These are phyloP conservation scores for Neodon shergylaensis DNA, from an alignment of 2,113 vertebrate genomes.

Conservation along the genomic window DNA sequence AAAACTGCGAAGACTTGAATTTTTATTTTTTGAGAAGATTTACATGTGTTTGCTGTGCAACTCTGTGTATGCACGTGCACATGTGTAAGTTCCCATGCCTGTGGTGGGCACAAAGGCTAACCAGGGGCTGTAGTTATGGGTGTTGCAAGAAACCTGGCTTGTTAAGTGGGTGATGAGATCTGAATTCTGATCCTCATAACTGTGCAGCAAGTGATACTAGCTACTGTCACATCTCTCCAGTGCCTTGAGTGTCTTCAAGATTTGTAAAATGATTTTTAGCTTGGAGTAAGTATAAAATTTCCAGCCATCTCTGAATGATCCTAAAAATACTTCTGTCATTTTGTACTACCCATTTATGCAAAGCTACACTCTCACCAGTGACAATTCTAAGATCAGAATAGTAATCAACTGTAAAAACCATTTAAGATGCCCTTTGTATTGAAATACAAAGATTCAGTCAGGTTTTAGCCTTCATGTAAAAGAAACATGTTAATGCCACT, in stretches of 20 bases:
- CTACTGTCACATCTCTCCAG: background rate
- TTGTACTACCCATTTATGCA: background rate
- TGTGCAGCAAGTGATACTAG: background rate
- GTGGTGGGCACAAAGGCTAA: background rate
- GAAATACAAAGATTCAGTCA: background rate
- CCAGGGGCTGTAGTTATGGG: background rate
- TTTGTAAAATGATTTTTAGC: background rate
- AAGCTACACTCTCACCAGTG: background rate
- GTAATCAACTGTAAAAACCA: background rate
- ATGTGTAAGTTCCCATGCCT: background rate
- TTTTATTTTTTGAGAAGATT: background rate
- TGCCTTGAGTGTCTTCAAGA: background rate
- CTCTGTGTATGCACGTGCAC: background rate
- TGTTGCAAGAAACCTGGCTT: background rate
- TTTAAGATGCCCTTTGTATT: background rate
- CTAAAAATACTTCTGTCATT: background rate
- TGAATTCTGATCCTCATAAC: background rate
- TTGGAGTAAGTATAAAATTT: background rate
- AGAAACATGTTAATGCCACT: background rate
- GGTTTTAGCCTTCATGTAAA: background rate
- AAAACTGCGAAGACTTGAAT: background rate
- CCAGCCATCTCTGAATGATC: background rate
- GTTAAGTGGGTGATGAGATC: background rate
- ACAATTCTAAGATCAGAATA: background rate
- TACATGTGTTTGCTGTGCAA: background rate